These are phyloP conservation scores for Penaeus japonicus DNA, from an alignment of 1,140 invertebrate species.

Conservation along the genomic window DNA sequence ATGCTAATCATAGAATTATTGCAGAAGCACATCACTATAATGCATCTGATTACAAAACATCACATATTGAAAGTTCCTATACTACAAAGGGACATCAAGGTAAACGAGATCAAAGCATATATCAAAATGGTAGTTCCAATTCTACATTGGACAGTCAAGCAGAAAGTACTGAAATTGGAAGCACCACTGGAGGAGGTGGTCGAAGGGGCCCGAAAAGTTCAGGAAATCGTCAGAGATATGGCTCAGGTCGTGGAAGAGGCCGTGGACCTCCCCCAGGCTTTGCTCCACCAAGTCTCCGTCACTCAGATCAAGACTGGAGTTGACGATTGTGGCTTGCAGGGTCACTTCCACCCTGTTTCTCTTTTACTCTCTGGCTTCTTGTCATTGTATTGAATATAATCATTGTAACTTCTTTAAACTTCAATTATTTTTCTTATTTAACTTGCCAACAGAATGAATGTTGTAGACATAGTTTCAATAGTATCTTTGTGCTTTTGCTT, in stretches of 20 bases:
- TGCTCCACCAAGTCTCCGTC: constrained; percentile 35
- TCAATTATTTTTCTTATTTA: constrained; percentile 44
- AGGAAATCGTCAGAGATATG: constrained; percentile 24
- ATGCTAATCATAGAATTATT: constrained; percentile 28
- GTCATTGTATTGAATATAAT: constrained; percentile 31
- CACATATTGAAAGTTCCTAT: constrained; percentile 2
- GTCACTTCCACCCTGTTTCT: constrained; percentile 54
- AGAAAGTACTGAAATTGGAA: neutral
- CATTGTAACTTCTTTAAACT: constrained; percentile 40
- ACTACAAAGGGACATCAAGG: constrained; percentile 13
- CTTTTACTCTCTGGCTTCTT: constrained; percentile 16
- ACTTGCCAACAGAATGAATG: constrained; percentile 35
- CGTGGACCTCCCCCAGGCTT: constrained; percentile 43
- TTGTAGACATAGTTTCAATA: constrained; percentile 37
- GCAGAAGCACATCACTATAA: constrained; percentile 13
- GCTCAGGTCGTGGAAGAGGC: constrained; percentile 21
- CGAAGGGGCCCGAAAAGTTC: constrained; percentile 26
- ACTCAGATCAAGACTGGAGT: constrained; percentile 51
- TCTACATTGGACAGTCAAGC: neutral
- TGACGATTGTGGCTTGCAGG: constrained; percentile 58
- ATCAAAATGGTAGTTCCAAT: constrained; percentile 31
- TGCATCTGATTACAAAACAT: neutral
- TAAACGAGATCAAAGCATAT: neutral
- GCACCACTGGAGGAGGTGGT: constrained; percentile 6
- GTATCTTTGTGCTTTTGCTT: constrained; percentile 26